Evolutionary conservation across 2,888 invertebrate genomes (phyloP).

Genomic region (Eurytoma adleriae): DNA sequence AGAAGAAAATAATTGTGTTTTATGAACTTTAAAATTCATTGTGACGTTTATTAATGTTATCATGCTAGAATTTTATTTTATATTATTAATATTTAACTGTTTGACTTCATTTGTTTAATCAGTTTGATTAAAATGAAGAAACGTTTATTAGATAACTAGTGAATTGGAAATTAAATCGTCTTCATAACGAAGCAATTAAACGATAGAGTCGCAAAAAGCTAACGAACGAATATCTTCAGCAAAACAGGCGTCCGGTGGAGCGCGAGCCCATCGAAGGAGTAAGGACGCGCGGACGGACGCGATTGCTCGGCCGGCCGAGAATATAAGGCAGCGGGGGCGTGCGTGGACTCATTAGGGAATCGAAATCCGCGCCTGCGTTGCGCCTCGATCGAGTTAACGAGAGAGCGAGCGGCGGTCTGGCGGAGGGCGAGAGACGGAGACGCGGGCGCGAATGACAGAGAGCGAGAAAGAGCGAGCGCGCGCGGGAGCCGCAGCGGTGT

Average conservation of each 20-base stretch:
- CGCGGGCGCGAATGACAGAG: neutral
- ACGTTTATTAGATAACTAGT: no score
- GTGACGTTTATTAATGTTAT: neutral
- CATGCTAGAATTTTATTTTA: neutral
- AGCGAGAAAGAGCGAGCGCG: neutral
- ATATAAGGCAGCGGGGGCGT: neutral
- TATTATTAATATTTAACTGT: no score
- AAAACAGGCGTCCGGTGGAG: neutral
- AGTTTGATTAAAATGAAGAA: no score
- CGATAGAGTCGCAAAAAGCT: no score
- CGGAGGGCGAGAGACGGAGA: neutral
- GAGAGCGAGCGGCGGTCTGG: constrained; percentile 9
- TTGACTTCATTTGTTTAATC: no score
- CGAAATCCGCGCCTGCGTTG: neutral
- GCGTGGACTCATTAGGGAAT: neutral
- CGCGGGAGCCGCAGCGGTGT: constrained; percentile 2
- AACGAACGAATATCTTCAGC: no score
- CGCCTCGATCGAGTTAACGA: neutral
- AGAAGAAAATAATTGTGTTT: neutral
- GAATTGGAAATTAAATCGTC: no score
- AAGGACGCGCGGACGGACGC: neutral
- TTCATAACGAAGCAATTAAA: no score
- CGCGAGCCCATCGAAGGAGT: neutral
- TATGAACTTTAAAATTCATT: constrained; percentile 18
- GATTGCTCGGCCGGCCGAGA: neutral